Base-by-base conservation (phyloP, 2,797 vertebrate species). In the Gallirallus australis region DNA sequence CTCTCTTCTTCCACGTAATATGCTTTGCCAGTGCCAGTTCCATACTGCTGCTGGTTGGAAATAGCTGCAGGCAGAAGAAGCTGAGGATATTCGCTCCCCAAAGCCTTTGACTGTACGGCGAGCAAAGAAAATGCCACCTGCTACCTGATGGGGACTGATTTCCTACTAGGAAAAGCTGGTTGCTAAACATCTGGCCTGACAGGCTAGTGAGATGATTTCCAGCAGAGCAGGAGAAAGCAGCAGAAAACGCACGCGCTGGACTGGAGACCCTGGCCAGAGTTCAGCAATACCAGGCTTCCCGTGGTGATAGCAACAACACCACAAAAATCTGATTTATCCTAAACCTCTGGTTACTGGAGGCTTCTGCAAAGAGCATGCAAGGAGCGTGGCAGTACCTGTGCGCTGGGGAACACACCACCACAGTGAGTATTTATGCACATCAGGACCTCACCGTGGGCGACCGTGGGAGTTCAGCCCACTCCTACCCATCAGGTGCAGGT, bases 181-280 rank as follows among this genome's bases (percentile, higher is more conserved):
- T 93, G 85, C 70, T 94, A 79, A 96, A 95, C 96, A 94, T 94
- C 95, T 96, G 94, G 88, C 73, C 88, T 73, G 70, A 76, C 83
- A 90, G 86, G 15, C 60, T 66, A 85, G 76, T 0, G 2, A 92
- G 90, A 79, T 84, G 88, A 24, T 69, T 91, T 93, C 93, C 91
- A 94, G 71, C 94, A 89, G 93, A 92, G 75, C 66, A 87, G 56
- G 47, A 80, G 71, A 81, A 96, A 69, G 71, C 76, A 89, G 53
- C 53, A 94, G 93, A 88, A 75, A n/a, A n/a, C 64, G 63, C 42
- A 20, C 17, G 33, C 1, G 6, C 77, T 84, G 78, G 81, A 33
- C 70, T 80, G 57, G 54, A 92, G 86, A 89, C 35, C 42, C 73
- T 95, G 88, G 88, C 86, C 53, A 37, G 75, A 82, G 48, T 93